phyloP scores from a whole-genome alignment of 2,888 invertebrate genomes.

The Spicauda simplicius region DNA sequence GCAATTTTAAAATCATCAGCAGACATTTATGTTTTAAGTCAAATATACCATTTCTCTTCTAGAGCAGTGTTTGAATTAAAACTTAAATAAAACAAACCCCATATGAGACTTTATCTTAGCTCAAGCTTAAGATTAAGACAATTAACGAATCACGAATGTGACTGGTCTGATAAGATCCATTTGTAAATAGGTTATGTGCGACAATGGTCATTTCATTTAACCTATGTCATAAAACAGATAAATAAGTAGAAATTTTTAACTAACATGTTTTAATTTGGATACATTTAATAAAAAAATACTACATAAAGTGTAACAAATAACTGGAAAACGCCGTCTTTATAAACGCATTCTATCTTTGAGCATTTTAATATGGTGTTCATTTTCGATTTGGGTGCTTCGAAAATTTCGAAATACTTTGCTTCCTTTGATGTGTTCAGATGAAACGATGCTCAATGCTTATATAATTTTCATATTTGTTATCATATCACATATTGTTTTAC shows the following conservation, averaged over 20 bases:
- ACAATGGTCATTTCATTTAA: too few species aligned
- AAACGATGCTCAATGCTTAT: slow-evolving; percentile 70
- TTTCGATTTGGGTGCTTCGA: slow-evolving; percentile 40
- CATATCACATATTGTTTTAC: slow-evolving; percentile 7
- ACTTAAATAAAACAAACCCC: too few species aligned
- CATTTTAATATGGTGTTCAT: slow-evolving; percentile 26
- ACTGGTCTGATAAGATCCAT: too few species aligned
- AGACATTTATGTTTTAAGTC: too few species aligned
- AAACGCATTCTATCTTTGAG: slow-evolving; percentile 14
- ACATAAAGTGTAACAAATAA: not conserved
- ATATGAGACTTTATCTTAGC: not conserved
- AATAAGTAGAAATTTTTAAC: too few species aligned
- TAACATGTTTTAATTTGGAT: too few species aligned
- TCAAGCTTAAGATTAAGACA: not conserved
- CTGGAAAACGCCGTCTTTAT: slow-evolving; percentile 12
- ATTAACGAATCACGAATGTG: too few species aligned
- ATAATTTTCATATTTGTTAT: slow-evolving; percentile 46
- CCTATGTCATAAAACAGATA: too few species aligned
- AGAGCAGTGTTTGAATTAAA: not conserved
- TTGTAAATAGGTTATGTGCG: too few species aligned
- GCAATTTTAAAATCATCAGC: not conserved
- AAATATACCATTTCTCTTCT: not conserved
- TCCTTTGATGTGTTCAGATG: slow-evolving; percentile 78
- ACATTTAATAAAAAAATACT: not conserved
- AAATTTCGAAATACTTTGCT: slow-evolving; percentile 58